phyloP scores from a whole-genome alignment of 2,888 invertebrate species.

The Campoletis raptor region DNA sequence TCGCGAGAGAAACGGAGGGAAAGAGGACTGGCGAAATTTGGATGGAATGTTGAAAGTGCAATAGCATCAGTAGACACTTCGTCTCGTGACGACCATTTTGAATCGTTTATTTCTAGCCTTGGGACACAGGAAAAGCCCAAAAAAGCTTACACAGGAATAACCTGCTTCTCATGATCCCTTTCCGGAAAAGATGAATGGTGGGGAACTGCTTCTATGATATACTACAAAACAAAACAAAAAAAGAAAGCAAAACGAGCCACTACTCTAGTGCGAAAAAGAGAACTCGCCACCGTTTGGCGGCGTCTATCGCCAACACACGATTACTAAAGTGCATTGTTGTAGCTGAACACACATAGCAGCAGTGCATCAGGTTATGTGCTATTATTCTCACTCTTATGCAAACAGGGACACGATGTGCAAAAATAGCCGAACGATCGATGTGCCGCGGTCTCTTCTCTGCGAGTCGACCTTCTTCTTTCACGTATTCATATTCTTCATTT shows the following conservation, averaged over 20 bases:
- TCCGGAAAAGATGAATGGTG: neutral
- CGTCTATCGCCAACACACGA: slow-evolving; percentile 32
- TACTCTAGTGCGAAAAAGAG: slow-evolving; percentile 1
- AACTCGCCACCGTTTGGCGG: slow-evolving; percentile 21
- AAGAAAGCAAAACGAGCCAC: slow-evolving; percentile 4
- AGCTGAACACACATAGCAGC: neutral
- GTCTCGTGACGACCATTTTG: slow-evolving; percentile 28
- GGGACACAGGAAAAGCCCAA: slow-evolving; percentile 35
- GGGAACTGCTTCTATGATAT: neutral
- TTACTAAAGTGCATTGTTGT: slow-evolving; percentile 30
- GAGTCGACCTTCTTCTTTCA: slow-evolving; percentile 63
- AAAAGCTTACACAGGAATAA: neutral
- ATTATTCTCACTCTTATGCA: slow-evolving; percentile 72
- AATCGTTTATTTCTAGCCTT: slow-evolving; percentile 43
- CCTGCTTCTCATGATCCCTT: neutral
- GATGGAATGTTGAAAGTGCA: slow-evolving; percentile 45
- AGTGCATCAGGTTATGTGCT: slow-evolving; percentile 35
- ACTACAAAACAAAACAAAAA: neutral
- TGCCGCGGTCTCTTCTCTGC: slow-evolving; percentile 26
- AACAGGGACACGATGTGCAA: slow-evolving; percentile 69
- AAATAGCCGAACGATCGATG: slow-evolving; percentile 72
- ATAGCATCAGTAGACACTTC: slow-evolving; percentile 35
- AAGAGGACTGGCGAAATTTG: slow-evolving; percentile 6
- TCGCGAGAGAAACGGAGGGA: neutral
- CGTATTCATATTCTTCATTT: slow-evolving; percentile 44